Percentiles rank a stretch among this genome's conserved stretches.
phyloP scores from a whole-genome alignment of 2,888 invertebrate genomes.

The Aethes cnicana region DNA sequence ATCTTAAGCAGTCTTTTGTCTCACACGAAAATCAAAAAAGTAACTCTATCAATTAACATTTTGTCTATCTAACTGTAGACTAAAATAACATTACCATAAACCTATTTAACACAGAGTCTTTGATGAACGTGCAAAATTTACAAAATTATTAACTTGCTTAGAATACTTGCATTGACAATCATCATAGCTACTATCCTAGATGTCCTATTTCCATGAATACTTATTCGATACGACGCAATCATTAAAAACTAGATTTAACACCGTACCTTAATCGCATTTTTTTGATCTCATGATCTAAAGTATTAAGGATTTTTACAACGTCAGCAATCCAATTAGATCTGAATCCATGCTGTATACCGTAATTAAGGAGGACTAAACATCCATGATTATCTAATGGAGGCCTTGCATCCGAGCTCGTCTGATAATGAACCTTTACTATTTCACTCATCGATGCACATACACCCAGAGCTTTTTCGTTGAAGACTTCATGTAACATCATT shows the following conservation, averaged over 20 bases:
- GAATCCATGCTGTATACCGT: slow-evolving; percentile 1
- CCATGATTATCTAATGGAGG: not conserved
- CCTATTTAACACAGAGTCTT: too few relatives aligned
- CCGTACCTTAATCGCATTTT: not conserved
- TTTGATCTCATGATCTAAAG: not conserved
- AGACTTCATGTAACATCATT: slow-evolving; percentile 1
- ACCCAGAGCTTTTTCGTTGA: not conserved
- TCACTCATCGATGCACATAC: slow-evolving; percentile 2
- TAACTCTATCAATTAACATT: too few relatives aligned
- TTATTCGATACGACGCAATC: not conserved
- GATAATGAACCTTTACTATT: not conserved
- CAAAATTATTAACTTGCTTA: too few relatives aligned
- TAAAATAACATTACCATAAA: too few relatives aligned
- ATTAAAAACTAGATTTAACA: not conserved
- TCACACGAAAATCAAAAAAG: too few relatives aligned
- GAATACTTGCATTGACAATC: too few relatives aligned
- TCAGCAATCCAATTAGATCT: not conserved
- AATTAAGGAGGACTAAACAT: slow-evolving; percentile 2
- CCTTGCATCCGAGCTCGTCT: not conserved
- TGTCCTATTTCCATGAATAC: too few relatives aligned
- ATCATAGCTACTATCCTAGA: too few relatives aligned
- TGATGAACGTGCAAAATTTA: too few relatives aligned
- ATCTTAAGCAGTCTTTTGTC: too few relatives aligned
- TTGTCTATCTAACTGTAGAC: too few relatives aligned
- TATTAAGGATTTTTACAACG: not conserved